phyloP scores from a whole-genome alignment of 2,113 vertebrate species.

The Spermophilus dauricus region DNA sequence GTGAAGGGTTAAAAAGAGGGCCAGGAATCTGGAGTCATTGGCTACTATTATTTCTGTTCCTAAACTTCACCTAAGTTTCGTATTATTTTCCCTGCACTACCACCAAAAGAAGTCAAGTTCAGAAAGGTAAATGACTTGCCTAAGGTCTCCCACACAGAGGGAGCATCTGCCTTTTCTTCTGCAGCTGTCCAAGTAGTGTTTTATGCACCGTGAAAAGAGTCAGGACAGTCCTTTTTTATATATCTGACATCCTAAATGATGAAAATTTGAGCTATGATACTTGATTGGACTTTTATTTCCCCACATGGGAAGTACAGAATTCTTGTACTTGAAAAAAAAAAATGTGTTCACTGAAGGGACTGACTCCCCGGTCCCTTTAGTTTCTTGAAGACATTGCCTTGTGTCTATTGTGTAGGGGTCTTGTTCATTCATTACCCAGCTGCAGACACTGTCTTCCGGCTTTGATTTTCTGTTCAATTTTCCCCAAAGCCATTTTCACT shows the following conservation, averaged over 20 bases:
- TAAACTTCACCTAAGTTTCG: neutral
- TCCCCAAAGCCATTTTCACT: neutral
- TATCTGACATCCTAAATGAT: conserved; percentile 43
- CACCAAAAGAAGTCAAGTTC: conserved; percentile 22
- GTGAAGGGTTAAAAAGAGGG: neutral
- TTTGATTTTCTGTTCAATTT: conserved; percentile 24
- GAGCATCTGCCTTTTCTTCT: neutral
- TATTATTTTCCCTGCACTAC: neutral
- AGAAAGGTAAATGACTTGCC: conserved; percentile 10
- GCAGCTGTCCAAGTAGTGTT: neutral
- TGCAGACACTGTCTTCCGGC: neutral
- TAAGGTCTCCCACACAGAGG: neutral
- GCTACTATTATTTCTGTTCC: neutral
- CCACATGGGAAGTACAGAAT: neutral
- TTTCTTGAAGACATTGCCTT: neutral
- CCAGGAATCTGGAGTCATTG: neutral
- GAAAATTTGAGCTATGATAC: neutral
- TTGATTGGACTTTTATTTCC: conserved; percentile 6
- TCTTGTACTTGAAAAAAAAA: neutral
- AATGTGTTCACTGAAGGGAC: neutral
- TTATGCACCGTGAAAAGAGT: neutral
- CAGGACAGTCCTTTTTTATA: neutral
- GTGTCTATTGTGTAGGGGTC: neutral
- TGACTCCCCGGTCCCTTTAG: neutral
- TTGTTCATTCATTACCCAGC: neutral